phyloP scores from a whole-genome alignment of 1,140 invertebrate species.

The Gerris buenoi region DNA sequence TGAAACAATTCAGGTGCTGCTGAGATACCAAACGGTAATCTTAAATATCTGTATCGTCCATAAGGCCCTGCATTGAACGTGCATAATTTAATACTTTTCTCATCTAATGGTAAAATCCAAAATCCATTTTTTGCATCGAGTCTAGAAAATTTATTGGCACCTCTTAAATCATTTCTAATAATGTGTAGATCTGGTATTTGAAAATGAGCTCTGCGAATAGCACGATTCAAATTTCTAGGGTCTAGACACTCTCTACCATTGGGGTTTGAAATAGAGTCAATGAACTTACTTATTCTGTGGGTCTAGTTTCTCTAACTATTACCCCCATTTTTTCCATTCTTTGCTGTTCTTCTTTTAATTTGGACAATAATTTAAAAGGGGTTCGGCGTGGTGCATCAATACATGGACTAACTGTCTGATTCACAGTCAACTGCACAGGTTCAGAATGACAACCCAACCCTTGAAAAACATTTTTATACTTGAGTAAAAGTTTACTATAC shows the following conservation, averaged over 20 bases:
- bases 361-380: not conserved
- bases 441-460: not conserved
- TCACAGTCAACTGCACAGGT: not conserved
- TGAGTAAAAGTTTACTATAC: not conserved
- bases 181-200: not conserved
- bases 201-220: not conserved
- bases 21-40: not conserved
- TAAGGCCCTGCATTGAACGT: not conserved
- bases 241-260: not conserved
- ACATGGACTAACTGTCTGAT: not conserved
- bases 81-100: not conserved
- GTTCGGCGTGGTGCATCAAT: not conserved
- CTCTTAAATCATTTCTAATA: not conserved
- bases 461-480: not conserved
- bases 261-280: not conserved
- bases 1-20: not conserved
- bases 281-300: not conserved
- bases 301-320: not conserved
- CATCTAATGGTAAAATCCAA: not conserved
- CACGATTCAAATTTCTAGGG: not conserved
- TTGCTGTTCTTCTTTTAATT: not conserved
- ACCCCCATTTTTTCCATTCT: not conserved
- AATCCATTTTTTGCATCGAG: not conserved
- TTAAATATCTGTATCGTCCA: not conserved
- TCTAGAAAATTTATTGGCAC: not conserved